phyloP scores from a whole-genome alignment of 1,140 invertebrate genomes.

The Pemphigus obesinymphae region DNA sequence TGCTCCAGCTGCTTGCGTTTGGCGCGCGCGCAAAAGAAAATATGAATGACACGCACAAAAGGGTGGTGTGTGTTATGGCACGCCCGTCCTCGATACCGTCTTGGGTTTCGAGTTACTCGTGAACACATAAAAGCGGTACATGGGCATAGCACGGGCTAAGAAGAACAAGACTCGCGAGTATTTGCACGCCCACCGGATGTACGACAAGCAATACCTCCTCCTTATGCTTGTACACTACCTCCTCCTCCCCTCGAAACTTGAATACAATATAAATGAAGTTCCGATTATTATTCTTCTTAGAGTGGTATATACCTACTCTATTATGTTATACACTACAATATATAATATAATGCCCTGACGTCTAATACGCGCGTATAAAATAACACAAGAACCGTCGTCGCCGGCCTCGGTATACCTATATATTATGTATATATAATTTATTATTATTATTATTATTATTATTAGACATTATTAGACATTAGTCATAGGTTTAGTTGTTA shows the following conservation, averaged over 20 bases:
- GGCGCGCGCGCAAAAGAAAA: conserved; percentile 31
- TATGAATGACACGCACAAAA: conserved; percentile 28
- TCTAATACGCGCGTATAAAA: no score
- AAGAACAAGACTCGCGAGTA: not conserved
- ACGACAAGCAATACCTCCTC: conserved; percentile 20
- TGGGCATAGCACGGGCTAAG: conserved; percentile 20
- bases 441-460: no score
- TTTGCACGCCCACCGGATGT: conserved; percentile 26
- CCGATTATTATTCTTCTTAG: conserved; percentile 31
- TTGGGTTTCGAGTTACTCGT: conserved; percentile 11
- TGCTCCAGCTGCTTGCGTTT: conserved; percentile 12
- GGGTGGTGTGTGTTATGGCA: conserved; percentile 22
- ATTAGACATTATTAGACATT: no score
- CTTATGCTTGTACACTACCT: no score
- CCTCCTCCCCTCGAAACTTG: not conserved
- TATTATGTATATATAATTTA: no score
- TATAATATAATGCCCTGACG: not conserved
- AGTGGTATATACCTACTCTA: conserved; percentile 11
- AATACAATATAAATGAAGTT: conserved; percentile 31
- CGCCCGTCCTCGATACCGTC: conserved; percentile 19
- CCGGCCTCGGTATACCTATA: no score
- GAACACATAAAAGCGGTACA: not conserved
- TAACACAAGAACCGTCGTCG: no score
- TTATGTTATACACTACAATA: not conserved
- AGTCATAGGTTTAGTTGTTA: not conserved